These are phyloP conservation scores for Stylophora pistillata DNA, from an alignment of 64 coral and sea anemone genomes.

Conservation along the genomic window DNA sequence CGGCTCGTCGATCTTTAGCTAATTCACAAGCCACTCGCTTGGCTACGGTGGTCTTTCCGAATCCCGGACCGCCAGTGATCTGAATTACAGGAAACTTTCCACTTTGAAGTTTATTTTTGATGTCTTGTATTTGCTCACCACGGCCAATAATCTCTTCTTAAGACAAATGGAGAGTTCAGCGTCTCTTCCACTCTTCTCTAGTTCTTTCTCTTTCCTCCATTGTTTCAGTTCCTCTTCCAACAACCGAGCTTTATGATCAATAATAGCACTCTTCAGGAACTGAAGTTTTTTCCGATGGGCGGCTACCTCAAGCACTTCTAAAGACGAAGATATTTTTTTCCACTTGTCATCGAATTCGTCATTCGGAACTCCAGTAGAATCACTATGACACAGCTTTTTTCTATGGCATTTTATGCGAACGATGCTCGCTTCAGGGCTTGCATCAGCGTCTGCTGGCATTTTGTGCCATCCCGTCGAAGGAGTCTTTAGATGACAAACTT, in stretches of 20 bases:
- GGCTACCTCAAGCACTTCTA: slow-evolving; percentile 8
- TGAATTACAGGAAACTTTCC: background rate
- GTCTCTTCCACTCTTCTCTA: background rate
- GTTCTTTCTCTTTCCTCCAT: background rate
- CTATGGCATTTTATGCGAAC: background rate
- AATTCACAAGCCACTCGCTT: slow-evolving; percentile 29
- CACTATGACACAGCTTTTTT: background rate
- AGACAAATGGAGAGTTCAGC: background rate
- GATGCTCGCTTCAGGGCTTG: background rate
- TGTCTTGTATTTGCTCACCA: background rate
- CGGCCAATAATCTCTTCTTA: slow-evolving; percentile 24
- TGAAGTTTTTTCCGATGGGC: background rate
- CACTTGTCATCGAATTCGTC: background rate
- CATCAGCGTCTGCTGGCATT: background rate
- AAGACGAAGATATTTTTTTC: background rate
- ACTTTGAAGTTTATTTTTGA: background rate
- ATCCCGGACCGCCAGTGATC: slow-evolving; percentile 61
- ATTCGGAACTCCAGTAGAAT: background rate
- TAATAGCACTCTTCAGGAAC: background rate
- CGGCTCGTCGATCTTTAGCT: background rate
- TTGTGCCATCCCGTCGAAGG: background rate
- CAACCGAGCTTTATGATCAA: background rate
- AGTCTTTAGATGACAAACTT: background rate
- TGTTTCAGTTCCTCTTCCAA: background rate
- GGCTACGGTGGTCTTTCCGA: slow-evolving; percentile 56